Conservation (phyloP, 2,113 vertebrate species). For the Myotis brandtii region DNA sequence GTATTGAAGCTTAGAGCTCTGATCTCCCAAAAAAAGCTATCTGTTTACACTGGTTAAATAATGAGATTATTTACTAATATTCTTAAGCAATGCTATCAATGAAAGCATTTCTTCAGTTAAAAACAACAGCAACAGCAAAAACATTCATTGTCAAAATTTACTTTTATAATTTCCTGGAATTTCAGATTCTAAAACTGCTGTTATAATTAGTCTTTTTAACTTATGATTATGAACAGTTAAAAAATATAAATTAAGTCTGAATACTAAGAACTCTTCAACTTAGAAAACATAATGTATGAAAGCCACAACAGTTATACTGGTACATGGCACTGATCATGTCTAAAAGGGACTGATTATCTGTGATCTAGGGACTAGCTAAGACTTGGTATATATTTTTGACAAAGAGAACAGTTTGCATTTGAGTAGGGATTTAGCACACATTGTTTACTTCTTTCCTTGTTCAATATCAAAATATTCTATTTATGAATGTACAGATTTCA, state of each 20-base stretch:
- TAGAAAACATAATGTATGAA: not conserved
- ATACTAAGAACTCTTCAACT: not conserved
- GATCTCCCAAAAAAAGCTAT: not conserved
- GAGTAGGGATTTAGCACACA: not conserved
- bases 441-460: slow-evolving; percentile 22
- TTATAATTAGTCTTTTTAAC: not conserved
- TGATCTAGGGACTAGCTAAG: not conserved
- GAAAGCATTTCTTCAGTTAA: not conserved
- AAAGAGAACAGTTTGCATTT: not conserved
- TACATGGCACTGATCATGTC: not conserved
- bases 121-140: not conserved
- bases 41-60: not conserved
- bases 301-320: not conserved
- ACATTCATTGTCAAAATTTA: not conserved
- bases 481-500: not conserved
- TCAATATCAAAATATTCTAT: slow-evolving; percentile 29
- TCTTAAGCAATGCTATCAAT: slow-evolving; percentile 18
- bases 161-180: slow-evolving; percentile 9
- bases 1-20: not conserved
- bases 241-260: slow-evolving; percentile 36
- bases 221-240: slow-evolving; percentile 15
- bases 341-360: not conserved
- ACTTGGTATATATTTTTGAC: not conserved
- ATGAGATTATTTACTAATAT: not conserved
- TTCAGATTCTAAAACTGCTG: not conserved